Percentiles rank a stretch among this genome's conserved stretches.
Evolutionary conservation across 2,888 invertebrate genomes (phyloP).

Genomic region (Nomada hirtipes): DNA sequence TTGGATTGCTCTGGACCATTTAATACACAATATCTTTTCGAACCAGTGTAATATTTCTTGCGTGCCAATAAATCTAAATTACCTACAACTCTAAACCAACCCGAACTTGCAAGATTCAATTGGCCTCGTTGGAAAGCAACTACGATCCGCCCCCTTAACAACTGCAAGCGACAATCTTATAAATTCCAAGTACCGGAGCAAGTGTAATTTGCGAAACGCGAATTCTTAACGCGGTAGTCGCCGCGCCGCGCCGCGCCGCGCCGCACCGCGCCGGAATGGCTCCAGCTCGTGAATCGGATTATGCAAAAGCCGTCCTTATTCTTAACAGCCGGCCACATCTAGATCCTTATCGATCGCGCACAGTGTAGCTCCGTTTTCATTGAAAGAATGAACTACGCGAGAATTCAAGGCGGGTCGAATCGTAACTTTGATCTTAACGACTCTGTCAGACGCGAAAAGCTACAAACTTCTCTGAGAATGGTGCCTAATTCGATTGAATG

Average conservation of each 20-base stretch:
- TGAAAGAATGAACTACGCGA: slow-evolving; percentile 26
- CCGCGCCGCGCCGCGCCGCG: not conserved
- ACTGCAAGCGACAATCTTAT: not conserved
- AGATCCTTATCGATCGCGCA: slow-evolving; percentile 43
- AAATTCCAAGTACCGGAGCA: slow-evolving; percentile 16
- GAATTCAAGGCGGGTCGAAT: slow-evolving; percentile 37
- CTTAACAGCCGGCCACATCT: slow-evolving; percentile 43
- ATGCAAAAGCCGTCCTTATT: slow-evolving; percentile 56
- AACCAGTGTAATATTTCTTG: too few species aligned
- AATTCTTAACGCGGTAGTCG: slow-evolving; percentile 24
- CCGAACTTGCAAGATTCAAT: slow-evolving; percentile 8
- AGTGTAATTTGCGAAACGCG: slow-evolving; percentile 39
- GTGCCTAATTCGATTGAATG: slow-evolving; percentile 42
- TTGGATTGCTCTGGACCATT: too few species aligned
- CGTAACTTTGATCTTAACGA: slow-evolving; percentile 50
- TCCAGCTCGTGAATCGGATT: slow-evolving; percentile 46
- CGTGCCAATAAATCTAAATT: too few species aligned
- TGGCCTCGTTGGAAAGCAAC: slow-evolving; percentile 11
- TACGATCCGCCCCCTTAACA: not conserved
- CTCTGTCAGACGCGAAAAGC: slow-evolving; percentile 39
- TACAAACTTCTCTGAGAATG: slow-evolving; percentile 21
- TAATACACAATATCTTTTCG: too few species aligned
- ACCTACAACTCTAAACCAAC: too few species aligned
- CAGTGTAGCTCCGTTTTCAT: slow-evolving; percentile 34
- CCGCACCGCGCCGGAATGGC: not conserved